These are phyloP conservation scores for Eupithecia pulchellata DNA, from an alignment of 2,888 invertebrate genomes.

Conservation along the genomic window DNA sequence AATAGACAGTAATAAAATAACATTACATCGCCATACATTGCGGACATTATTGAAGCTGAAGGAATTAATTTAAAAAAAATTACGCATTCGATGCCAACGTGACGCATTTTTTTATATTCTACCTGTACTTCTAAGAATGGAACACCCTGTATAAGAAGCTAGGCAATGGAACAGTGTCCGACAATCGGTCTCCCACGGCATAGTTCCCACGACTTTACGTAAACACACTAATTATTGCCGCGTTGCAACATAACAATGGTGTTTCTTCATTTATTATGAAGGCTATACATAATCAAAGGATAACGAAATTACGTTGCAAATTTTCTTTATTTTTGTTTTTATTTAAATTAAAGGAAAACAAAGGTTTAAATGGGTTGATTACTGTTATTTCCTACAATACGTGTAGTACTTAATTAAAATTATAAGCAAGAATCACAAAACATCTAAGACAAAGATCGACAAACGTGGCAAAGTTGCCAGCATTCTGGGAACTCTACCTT, in stretches of 20 bases:
- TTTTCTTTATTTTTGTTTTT: neutral
- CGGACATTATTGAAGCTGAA: no score
- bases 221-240: slow-evolving; percentile 71
- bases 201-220: slow-evolving; percentile 80
- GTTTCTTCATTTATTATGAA: slow-evolving; percentile 61
- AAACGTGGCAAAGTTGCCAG: no score
- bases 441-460: no score
- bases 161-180: slow-evolving; percentile 44
- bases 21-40: no score
- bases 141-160: slow-evolving; percentile 4
- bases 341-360: neutral
- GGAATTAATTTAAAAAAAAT: no score
- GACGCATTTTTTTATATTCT: no score
- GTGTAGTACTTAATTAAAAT: neutral
- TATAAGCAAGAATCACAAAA: no score
- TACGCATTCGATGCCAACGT: no score
- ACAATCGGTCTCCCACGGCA: slow-evolving; percentile 81
- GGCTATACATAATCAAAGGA: slow-evolving; percentile 40
- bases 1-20: no score
- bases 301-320: slow-evolving; percentile 2
- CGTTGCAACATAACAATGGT: slow-evolving; percentile 69
- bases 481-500: no score
- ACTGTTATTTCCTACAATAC: neutral
- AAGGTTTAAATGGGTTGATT: neutral
- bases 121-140: neutral